A percentile compares a stretch with the other conserved stretches of the same genome.
phyloP scores from a whole-genome alignment of 2,888 invertebrate species.

The Harpalus rufipes region DNA sequence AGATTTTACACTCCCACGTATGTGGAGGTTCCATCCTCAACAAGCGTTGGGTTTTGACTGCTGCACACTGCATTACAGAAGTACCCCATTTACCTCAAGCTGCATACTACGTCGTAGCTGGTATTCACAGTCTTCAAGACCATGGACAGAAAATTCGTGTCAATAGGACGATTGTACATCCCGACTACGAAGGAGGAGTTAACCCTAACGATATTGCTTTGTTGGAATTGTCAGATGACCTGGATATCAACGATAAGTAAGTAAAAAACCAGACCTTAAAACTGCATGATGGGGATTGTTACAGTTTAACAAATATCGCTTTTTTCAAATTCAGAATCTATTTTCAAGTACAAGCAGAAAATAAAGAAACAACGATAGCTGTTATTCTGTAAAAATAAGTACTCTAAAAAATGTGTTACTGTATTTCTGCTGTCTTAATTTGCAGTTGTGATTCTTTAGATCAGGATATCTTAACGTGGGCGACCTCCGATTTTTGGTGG shows the following conservation, averaged over 20 bases:
- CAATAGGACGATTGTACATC: slow-evolving; percentile 69
- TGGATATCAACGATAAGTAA: slow-evolving; percentile 70
- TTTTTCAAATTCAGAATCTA: no score
- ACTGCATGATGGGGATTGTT: no score
- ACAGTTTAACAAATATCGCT: no score
- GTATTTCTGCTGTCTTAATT: no score
- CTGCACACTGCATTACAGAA: slow-evolving; percentile 76
- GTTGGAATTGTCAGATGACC: slow-evolving; percentile 73
- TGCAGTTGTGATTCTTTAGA: no score
- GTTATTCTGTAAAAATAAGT: no score
- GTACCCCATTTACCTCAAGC: slow-evolving; percentile 72
- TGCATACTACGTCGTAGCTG: slow-evolving; percentile 70
- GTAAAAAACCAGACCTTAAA: no score
- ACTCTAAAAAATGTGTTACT: no score
- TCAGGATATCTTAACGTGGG: no score
- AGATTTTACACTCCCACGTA: slow-evolving; percentile 72
- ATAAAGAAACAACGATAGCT: no score
- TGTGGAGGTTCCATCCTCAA: slow-evolving; percentile 77
- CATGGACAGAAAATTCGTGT: slow-evolving; percentile 71
- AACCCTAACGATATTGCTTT: slow-evolving; percentile 78
- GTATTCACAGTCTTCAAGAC: slow-evolving; percentile 70
- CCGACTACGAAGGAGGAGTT: slow-evolving; percentile 72
- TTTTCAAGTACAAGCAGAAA: no score
- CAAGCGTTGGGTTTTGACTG: slow-evolving; percentile 74
- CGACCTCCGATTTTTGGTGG: no score